Percentiles rank a stretch among this genome's conserved stretches.
Evolutionary conservation across 2,113 vertebrate species (phyloP).

Genomic region (Lepus americanus): DNA sequence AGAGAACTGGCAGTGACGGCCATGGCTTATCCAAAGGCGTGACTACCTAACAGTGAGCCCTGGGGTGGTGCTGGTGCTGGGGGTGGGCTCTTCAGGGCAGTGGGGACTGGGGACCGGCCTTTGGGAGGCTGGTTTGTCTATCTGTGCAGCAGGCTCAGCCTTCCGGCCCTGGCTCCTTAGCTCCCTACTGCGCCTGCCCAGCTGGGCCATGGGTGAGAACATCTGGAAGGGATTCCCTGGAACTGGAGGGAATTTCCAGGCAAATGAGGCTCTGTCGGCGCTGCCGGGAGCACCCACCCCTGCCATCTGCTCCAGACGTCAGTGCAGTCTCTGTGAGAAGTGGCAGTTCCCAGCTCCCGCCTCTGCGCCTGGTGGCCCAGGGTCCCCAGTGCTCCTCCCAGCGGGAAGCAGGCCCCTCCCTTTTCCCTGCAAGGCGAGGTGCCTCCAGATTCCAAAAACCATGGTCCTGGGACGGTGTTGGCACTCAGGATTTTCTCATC

Average conservation of each 20-base stretch:
- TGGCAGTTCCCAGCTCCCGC: not conserved
- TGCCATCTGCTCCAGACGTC: slow-evolving; percentile 73
- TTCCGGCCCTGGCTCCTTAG: not conserved
- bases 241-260: slow-evolving; percentile 70
- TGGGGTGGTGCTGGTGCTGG: not conserved
- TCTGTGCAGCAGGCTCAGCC: not conserved
- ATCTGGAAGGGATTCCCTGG: slow-evolving; percentile 81
- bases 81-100: not conserved
- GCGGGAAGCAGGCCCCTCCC: rapidly evolving
- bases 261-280: slow-evolving; percentile 51
- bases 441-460: not conserved
- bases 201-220: slow-evolving; percentile 70
- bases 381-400: not conserved
- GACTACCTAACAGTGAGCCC: not conserved
- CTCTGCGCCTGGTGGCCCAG: too few species aligned
- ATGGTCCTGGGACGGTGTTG: too few species aligned
- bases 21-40: not conserved
- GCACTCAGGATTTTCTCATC: not conserved
- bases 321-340: not conserved
- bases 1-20: not conserved
- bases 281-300: slow-evolving; percentile 69
- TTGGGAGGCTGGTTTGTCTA: not conserved
- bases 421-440: too few species aligned
- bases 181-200: slow-evolving; percentile 2
- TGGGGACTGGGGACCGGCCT: not conserved